Conservation (phyloP, 30 jellyfish, hydroid and myxozoan species). For the Turritopsis rubra region DNA sequence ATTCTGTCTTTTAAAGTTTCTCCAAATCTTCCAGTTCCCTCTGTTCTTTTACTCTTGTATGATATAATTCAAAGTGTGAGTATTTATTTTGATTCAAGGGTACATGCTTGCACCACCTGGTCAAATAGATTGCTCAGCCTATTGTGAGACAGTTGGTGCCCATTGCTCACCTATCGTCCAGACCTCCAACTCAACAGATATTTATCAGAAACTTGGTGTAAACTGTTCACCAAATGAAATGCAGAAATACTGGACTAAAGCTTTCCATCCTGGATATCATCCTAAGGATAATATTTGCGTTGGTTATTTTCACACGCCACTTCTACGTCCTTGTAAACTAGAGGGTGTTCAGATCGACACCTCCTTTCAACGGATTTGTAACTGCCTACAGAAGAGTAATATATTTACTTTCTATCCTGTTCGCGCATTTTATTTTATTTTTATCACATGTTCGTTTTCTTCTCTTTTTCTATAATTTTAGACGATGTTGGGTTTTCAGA, state of each 20-base stretch:
- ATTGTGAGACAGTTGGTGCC: neutral
- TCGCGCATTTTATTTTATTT: neutral
- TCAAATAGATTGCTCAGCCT: neutral
- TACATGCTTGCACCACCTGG: neutral
- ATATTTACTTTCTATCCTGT: neutral
- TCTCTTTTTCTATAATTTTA: neutral
- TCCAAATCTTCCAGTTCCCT: no score
- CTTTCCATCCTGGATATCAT: neutral
- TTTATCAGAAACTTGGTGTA: slow-evolving; percentile 5
- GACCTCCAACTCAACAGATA: neutral
- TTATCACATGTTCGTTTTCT: neutral
- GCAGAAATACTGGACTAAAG: neutral
- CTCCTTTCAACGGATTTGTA: slow-evolving; percentile 37
- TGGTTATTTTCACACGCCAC: neutral
- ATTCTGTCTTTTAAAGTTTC: no score
- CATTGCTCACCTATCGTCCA: neutral
- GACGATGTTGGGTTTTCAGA: slow-evolving; percentile 47
- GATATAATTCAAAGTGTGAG: no score
- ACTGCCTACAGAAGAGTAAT: slow-evolving; percentile 40
- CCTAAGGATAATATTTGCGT: neutral
- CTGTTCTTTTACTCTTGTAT: no score
- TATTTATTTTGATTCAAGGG: neutral
- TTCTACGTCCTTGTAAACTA: neutral
- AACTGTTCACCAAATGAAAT: neutral
- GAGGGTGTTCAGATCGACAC: neutral